Percentiles rank a stretch among this genome's conserved stretches.
These are phyloP conservation scores for Elgaria multicarinata DNA, from an alignment of 2,113 vertebrate species.

Conservation along the genomic window DNA sequence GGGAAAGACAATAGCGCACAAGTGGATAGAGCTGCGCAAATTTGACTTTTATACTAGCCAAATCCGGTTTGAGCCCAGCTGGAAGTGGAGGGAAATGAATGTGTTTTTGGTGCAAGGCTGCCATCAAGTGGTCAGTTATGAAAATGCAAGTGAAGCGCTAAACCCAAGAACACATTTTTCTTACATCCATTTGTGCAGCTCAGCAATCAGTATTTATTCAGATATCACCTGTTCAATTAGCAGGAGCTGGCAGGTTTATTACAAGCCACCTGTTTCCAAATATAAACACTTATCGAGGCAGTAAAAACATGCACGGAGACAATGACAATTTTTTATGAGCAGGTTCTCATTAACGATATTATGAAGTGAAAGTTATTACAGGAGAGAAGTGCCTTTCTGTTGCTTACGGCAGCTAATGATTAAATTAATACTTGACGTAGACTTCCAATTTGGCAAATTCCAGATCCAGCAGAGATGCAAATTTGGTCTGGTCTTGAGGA, in stretches of 20 bases:
- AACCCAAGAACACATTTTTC: neutral
- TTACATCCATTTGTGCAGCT: neutral
- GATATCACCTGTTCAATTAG: constrained; percentile 30
- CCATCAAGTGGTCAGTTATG: constrained; percentile 11
- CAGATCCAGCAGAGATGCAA: neutral
- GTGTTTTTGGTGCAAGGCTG: neutral
- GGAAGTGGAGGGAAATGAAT: neutral
- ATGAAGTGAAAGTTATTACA: constrained; percentile 7
- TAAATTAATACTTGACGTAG: constrained; percentile 6
- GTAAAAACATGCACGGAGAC: constrained; percentile 28
- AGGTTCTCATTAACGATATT: constrained; percentile 8
- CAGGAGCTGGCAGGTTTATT: constrained; percentile 14
- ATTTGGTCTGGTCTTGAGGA: neutral
- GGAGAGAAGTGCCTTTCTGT: neutral
- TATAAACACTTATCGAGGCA: constrained; percentile 19
- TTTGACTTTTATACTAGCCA: neutral
- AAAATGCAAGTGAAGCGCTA: neutral
- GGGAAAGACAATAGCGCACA: neutral
- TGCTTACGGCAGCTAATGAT: neutral
- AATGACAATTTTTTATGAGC: constrained; percentile 15
- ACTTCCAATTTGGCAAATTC: constrained; percentile 11
- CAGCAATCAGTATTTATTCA: constrained; percentile 15
- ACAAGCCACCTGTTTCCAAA: constrained; percentile 19
- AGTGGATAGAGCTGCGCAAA: neutral
- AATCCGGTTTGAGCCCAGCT: neutral